Percentiles rank a stretch among this genome's conserved stretches.
phyloP scores from a whole-genome alignment of 2,797 vertebrate genomes.

The Xenopus petersii region DNA sequence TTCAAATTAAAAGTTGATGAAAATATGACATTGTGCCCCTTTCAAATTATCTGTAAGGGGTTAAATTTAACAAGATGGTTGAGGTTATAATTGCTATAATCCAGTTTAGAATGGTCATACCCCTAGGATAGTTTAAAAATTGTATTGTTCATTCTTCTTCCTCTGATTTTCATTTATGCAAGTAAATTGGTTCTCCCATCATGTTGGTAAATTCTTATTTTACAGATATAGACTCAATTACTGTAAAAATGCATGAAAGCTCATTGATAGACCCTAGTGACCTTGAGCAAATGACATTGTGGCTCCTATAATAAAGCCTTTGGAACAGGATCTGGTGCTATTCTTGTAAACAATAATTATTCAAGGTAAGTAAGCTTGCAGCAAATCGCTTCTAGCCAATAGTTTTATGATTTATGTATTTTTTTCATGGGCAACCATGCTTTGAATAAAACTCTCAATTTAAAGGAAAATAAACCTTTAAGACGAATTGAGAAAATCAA shows the following conservation, averaged over 20 bases:
- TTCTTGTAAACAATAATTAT: no score
- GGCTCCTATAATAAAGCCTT: neutral
- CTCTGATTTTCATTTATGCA: neutral
- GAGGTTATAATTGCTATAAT: slow-evolving; percentile 54
- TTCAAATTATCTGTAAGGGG: slow-evolving; percentile 35
- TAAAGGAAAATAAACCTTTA: no score
- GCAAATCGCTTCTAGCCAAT: no score
- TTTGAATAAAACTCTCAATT: no score
- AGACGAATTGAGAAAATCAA: no score
- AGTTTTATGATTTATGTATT: no score
- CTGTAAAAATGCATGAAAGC: slow-evolving; percentile 2
- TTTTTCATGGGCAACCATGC: no score
- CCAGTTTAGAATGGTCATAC: slow-evolving; percentile 4
- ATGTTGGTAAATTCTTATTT: neutral
- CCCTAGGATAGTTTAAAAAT: neutral
- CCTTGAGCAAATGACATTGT: neutral
- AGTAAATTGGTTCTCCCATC: slow-evolving; percentile 3
- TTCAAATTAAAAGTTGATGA: slow-evolving; percentile 51
- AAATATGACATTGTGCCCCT: slow-evolving; percentile 35
- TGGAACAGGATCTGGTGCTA: neutral
- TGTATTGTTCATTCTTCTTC: neutral
- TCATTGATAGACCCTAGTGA: neutral
- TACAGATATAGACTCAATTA: slow-evolving; percentile 8
- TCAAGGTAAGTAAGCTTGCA: no score
- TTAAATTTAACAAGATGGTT: slow-evolving; percentile 50